phyloP scores from a whole-genome alignment of 2,888 invertebrate species.

The Itoplectis maculator region DNA sequence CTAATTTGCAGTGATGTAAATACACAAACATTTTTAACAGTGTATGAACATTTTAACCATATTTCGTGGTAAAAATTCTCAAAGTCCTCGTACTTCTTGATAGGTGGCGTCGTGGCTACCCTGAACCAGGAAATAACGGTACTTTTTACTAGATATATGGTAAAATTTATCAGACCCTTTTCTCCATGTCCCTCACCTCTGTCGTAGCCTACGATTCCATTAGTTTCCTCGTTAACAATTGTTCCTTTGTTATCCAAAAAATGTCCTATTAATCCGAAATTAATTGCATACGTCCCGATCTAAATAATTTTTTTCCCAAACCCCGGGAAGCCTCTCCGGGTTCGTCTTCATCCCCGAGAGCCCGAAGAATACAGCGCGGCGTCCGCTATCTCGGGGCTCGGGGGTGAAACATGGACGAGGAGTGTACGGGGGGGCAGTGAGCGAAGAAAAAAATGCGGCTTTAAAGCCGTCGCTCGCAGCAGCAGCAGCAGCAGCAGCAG shows the following conservation, averaged over 20 bases:
- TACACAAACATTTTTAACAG: no score
- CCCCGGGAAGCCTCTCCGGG: not conserved
- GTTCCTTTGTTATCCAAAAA: no score
- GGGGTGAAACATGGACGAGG: not conserved
- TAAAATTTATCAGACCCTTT: no score
- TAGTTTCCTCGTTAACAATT: not conserved
- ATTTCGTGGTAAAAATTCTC: no score
- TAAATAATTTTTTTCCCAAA: not conserved
- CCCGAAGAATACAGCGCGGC: not conserved
- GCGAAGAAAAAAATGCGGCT: conserved; percentile 36
- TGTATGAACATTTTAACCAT: no score
- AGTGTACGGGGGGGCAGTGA: conserved; percentile 16
- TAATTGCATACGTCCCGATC: not conserved
- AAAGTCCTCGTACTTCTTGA: no score
- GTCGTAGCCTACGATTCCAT: not conserved
- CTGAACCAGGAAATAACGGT: no score
- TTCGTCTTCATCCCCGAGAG: not conserved
- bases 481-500: not conserved
- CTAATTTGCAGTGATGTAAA: no score
- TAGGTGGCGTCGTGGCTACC: no score
- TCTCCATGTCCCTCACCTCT: no score
- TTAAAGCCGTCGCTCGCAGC: conserved; percentile 41
- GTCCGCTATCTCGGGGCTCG: not conserved
- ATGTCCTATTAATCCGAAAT: no score
- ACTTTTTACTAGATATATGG: no score